Conservation (phyloP, 2,113 vertebrate species). For the Tachysurus fulvidraco region DNA sequence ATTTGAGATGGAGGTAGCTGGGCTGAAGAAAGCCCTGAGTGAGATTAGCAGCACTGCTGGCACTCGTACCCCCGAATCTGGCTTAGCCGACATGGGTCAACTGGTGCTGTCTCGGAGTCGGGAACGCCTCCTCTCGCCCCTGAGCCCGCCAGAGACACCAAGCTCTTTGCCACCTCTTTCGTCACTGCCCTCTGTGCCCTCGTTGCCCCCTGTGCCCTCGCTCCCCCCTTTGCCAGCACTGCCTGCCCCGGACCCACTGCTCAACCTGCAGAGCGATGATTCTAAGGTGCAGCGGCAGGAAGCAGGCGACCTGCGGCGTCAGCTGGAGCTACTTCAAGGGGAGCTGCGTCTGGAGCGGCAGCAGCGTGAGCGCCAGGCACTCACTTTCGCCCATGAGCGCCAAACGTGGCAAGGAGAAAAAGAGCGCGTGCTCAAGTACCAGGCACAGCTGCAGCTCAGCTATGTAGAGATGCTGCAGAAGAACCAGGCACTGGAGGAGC, state of each 20-base stretch:
- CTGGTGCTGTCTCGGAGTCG: slow-evolving; percentile 41
- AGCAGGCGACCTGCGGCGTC: slow-evolving; percentile 73
- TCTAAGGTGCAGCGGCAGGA: slow-evolving; percentile 83
- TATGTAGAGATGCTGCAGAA: slow-evolving; percentile 91
- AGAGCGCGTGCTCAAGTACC: slow-evolving; percentile 86
- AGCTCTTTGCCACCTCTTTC: slow-evolving; percentile 31
- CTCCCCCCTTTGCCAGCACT: slow-evolving; percentile 42
- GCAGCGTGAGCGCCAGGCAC: slow-evolving; percentile 81
- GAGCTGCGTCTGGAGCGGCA: slow-evolving; percentile 82
- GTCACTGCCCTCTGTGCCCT: slow-evolving; percentile 32
- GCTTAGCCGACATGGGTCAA: slow-evolving; percentile 32
- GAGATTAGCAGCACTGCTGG: slow-evolving; percentile 54
- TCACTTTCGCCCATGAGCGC: slow-evolving; percentile 82
- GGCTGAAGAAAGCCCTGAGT: slow-evolving; percentile 74
- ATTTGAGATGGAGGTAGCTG: slow-evolving; percentile 73
- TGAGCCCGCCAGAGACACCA: slow-evolving; percentile 45
- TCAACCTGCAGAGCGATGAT: slow-evolving; percentile 74
- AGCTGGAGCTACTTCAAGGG: slow-evolving; percentile 79
- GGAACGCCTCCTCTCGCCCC: slow-evolving; percentile 49
- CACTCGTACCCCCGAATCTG: slow-evolving; percentile 23
- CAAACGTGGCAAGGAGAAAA: slow-evolving; percentile 88
- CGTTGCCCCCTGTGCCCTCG: not conserved
- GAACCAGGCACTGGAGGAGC: slow-evolving; percentile 85
- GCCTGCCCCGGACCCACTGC: slow-evolving; percentile 45
- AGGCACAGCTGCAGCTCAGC: slow-evolving; percentile 87